Evolutionary conservation across 2,888 invertebrate species (phyloP), one percentile per base, ranked within the genome.

Genomic region (Melolontha melolontha): DNA sequence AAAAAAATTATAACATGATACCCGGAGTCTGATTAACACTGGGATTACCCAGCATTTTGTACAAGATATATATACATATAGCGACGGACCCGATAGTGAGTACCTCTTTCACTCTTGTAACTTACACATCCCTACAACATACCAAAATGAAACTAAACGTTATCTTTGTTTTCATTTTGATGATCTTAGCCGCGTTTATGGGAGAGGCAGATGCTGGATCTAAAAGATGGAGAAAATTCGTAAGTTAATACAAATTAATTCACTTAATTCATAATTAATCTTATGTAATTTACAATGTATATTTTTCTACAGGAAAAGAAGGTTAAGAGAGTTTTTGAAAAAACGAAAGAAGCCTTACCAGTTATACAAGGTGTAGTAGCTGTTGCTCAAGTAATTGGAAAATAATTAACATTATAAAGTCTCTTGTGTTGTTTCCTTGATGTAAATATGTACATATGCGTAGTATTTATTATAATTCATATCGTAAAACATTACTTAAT

Each of bases 201-300:
- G 73, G 71, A 51, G 71, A 74, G 44, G 52, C 68, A 11, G 70
- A 70, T 14, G 71, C 71, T 22, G 52, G 71, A 50, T 75, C 72
- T 70, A 74, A 72, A 47, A 70, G 74, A 29, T 73, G 70, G 69
- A 70, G 66, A 40, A 73, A 73, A 72, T 68, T 75, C 64, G 75
- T 75, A 73, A 75, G 73, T 69, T 27, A n/a, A 44, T 29, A 50
- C 50, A 17, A 17, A 47, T 47, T 64, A 1, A 22, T 17, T 50
- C 22, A 22, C 4, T 22, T 22, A 22, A 22, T 22, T 22, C 22
- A 22, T n/a, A n/a, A n/a, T n/a, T n/a, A n/a, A n/a, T n/a, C n/a
- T n/a, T n/a, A n/a, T 34, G 2, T 34, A 52, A 29, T 29, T 14
- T 54, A 55, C n/a, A 12, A 14, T 49, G 50, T 65, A 12, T 65